Percentiles rank a stretch among this genome's conserved stretches.
These are phyloP conservation scores for Anabacerthia variegaticeps DNA, from an alignment of 2,797 vertebrate species.

Conservation along the genomic window DNA sequence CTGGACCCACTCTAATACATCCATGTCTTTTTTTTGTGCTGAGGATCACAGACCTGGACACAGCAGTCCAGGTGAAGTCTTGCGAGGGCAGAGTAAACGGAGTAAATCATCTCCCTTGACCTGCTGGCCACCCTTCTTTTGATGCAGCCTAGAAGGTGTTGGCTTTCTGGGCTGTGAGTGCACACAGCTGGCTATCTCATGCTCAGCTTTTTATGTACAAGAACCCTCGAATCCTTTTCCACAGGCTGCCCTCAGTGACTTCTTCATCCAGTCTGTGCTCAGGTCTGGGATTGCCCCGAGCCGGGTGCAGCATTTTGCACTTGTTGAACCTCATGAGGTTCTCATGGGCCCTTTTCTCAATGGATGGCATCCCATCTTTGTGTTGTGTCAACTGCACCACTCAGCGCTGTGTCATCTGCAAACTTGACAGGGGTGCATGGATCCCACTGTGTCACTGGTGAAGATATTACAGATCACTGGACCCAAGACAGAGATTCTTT, in stretches of 20 bases:
- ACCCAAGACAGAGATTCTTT: not conserved
- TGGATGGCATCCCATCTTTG: not conserved
- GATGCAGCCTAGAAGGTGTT: not conserved
- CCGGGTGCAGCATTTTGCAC: not conserved
- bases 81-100: not conserved
- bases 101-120: rapidly evolving
- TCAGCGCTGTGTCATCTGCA: not conserved
- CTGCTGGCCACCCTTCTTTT: rapidly evolving
- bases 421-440: not conserved
- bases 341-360: rapidly evolving
- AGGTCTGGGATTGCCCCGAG: not conserved
- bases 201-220: not conserved
- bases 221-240: not conserved
- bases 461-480: not conserved
- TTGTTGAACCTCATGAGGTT: not conserved
- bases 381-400: not conserved
- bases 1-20: not conserved
- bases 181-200: not conserved
- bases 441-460: not conserved
- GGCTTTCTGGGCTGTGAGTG: rapidly evolving
- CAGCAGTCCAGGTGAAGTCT: not conserved
- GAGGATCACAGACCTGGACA: not conserved
- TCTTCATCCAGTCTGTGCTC: not conserved
- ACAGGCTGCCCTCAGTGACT: not conserved
- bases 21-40: too few species aligned